Evolutionary conservation across 2,888 invertebrate species (phyloP), one percentile per base, ranked within the genome.

Genomic region (Sesamia inferens): DNA sequence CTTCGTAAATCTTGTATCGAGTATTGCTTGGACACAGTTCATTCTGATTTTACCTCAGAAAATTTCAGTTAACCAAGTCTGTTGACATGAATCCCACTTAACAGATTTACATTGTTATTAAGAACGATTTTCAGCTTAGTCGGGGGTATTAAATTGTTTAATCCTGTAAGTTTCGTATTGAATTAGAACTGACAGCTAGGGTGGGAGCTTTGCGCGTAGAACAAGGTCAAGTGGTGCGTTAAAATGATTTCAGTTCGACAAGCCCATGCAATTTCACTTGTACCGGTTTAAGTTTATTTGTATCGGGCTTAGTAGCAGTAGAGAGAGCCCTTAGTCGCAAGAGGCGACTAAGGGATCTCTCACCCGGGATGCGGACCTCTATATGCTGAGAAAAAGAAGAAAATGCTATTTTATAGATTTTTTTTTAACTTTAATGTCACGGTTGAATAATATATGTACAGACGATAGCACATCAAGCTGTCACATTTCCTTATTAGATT

Each of bases 11-110:
- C 11, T 78, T 48, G 59, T 67, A 81, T 73, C 70, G 73, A 82
- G 63, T 76, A 77, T 66, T 70, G 19, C 39, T 54, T 64, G 68
- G 64, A 77, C 69, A 72, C 55, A 47, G 64, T 79, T 84, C 78
- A 80, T 70, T 66, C 68, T 54, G 24, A 71, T 42, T 78, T 71
- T 72, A 68, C 68, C 65, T 71, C 22, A 63, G 57, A 76, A 71
- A 74, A 70, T 82, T 48, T 31, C 64, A 77, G 69, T 71, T 74
- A 72, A 75, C 70, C 63, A 72, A 65, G 61, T 72, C 68, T 14
- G 70, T 71, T 68, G 75, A 68, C 62, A 68, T 71, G 62, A 70
- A 77, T 71, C 48, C 62, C 44, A 39, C 24, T 42, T 48, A 48
- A 5, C 22, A 62, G 19, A 48, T 63, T 74, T n/a, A 48, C 13